Percentiles rank a stretch among this genome's conserved stretches.
Conservation (phyloP, 2,113 vertebrate genomes). For the Numida meleagris region DNA sequence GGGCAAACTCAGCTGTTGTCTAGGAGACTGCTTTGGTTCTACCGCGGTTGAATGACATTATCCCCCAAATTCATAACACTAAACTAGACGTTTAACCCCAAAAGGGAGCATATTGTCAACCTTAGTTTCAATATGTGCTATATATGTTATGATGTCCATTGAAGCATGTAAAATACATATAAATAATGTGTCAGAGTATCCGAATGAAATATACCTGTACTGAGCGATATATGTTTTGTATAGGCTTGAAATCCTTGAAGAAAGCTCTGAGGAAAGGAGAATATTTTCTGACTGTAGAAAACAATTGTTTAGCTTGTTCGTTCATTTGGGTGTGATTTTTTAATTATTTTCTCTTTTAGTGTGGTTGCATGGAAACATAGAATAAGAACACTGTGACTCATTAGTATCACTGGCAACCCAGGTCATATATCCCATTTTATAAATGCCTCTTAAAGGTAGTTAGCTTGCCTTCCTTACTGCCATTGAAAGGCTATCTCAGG, state of each 20-base stretch:
- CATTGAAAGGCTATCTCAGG: neutral
- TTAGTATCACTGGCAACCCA: neutral
- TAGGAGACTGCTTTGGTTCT: constrained; percentile 51
- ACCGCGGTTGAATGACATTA: constrained; percentile 45
- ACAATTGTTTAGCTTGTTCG: neutral
- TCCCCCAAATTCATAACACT: constrained; percentile 63
- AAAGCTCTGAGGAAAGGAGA: neutral
- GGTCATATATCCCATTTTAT: neutral
- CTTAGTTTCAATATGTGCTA: constrained; percentile 36
- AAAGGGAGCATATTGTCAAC: constrained; percentile 51
- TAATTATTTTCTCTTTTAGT: neutral
- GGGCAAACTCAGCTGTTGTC: constrained; percentile 32
- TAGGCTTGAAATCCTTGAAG: constrained; percentile 33
- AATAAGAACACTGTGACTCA: neutral
- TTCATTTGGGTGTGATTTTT: neutral
- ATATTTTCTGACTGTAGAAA: constrained; percentile 5
- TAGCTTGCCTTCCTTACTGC: neutral
- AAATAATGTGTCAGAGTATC: constrained; percentile 51
- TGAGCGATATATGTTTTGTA: constrained; percentile 29
- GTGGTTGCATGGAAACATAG: neutral
- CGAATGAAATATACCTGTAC: constrained; percentile 43
- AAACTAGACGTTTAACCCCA: constrained; percentile 60
- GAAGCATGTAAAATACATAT: constrained; percentile 61
- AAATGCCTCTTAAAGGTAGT: neutral
- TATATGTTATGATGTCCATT: constrained; percentile 53